Base-by-base conservation (phyloP, 2,888 invertebrate species). In the Torymus tubicola region DNA sequence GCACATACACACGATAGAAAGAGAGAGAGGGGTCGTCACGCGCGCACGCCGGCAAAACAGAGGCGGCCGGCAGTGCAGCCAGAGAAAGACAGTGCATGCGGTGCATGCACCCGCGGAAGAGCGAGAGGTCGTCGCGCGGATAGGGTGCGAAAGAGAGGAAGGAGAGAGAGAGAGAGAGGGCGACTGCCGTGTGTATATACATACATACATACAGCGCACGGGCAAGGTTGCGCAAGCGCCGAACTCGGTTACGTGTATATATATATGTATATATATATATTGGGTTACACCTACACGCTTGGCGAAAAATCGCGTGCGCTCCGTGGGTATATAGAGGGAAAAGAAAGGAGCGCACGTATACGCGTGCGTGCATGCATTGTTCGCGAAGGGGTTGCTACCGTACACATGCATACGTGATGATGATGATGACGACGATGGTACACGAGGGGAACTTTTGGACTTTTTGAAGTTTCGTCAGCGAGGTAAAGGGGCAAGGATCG, bases 1-100 rank as follows among this genome's bases (percentile, higher is more conserved):
- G 8, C 8, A 42, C 42, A 42, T 42, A 42, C 42, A 42, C 42
- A 8, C 5, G 3, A 31, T 1, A 42, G 42, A 42, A 8, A 42
- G 42, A 42, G 42, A 8, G 42, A 31, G 42, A 42, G 42, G 42
- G 42, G 42, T 42, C 42, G 42, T 42, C 10, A 8, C 42, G 42
- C 42, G 42, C 42, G 8, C 42, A 8, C 31, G 31, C 42, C 42
- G 42, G 42, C 42, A 42, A 42, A 42, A 42, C 42, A 69, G 57
- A 72, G 60, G 69, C 61, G 63, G 57, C 78, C 80, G 81, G 81
- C 78, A 79, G 77, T 81, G 77, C 76, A 42, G 42, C 42, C 42
- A 42, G 42, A 42, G 42, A 42, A 42, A 42, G 42, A 42, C 42
- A 42, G 42, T 42, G 42, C 42, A 42, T 42, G 42, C 42, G 42